Base-by-base conservation (phyloP, 1,140 invertebrate genomes). In the Hypsibius dujardini region DNA sequence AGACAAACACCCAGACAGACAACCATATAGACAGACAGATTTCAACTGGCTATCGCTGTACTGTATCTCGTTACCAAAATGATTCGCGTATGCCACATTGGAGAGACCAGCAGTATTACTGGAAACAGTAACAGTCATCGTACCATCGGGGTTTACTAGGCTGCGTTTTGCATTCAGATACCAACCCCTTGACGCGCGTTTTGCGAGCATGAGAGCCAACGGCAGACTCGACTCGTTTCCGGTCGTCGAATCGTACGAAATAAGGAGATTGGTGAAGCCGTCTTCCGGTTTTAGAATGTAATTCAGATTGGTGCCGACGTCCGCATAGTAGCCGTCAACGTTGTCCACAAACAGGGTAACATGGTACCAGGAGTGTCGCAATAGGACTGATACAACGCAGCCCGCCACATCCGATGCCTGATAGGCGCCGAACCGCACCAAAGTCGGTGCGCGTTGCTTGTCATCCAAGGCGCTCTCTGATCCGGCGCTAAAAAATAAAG, bases 1-100 rank as follows among this genome's bases (percentile, higher is more conserved):
- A 56, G 7, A 7, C n/a, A n/a, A n/a, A 56, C 50, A n/a, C n/a
- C n/a, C n/a, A n/a, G n/a, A n/a, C n/a, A n/a, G n/a, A n/a, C n/a
- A n/a, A n/a, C n/a, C n/a, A n/a, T n/a, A n/a, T n/a, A n/a, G n/a
- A n/a, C n/a, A n/a, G n/a, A n/a, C n/a, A n/a, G n/a, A n/a, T n/a
- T n/a, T n/a, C n/a, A n/a, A n/a, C n/a, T n/a, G n/a, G n/a, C n/a
- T n/a, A n/a, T n/a, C n/a, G n/a, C n/a, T n/a, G n/a, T n/a, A n/a
- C n/a, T n/a, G n/a, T n/a, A n/a, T n/a, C n/a, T n/a, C n/a, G n/a
- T 67, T 67, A 67, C 62, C 62, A 67, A 67, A 3, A 67, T 7
- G 12, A 14, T 7, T 3, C 42, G 62, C 12, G 45, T 42, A 3
- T 42, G 7, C 7, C 3, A 42, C 62, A 67, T 67, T 42, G 62